A percentile compares a stretch with the other conserved stretches of the same genome.
Evolutionary conservation across 1,140 invertebrate genomes (phyloP).

Genomic region (Drosophila equinoxialis): DNA sequence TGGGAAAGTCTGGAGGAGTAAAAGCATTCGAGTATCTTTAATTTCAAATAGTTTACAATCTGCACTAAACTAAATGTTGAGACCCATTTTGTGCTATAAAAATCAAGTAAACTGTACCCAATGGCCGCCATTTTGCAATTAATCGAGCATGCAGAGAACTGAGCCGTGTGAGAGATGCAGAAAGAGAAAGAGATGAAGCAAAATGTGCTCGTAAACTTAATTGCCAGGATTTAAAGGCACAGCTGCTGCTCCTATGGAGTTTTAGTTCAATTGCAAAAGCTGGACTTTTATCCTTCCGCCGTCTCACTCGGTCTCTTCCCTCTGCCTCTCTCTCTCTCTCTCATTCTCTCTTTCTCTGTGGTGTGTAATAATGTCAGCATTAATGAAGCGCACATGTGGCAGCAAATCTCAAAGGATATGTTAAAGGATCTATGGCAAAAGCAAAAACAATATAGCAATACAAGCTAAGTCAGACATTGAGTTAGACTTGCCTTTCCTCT

Average conservation of each 20-base stretch:
- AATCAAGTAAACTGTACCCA: constrained; percentile 12
- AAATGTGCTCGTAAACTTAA: constrained; percentile 14
- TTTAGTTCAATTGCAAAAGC: constrained; percentile 14
- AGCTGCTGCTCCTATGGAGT: constrained; percentile 10
- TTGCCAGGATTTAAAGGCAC: constrained; percentile 6
- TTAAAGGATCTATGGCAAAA: constrained; percentile 46
- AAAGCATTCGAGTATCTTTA: neutral
- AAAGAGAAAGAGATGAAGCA: neutral
- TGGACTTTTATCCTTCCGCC: constrained; percentile 28
- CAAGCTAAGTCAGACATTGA: constrained; percentile 47
- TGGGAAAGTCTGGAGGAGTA: neutral
- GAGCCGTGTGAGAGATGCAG: neutral
- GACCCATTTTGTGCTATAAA: neutral
- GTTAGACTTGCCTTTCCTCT: constrained; percentile 14
- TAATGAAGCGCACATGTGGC: constrained; percentile 13
- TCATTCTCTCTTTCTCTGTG: neutral
- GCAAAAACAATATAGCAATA: constrained; percentile 67
- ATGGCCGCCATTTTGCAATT: constrained; percentile 13
- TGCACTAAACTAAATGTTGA: constrained; percentile 14
- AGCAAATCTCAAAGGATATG: constrained; percentile 12
- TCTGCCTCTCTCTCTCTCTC: neutral
- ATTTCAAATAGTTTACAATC: constrained; percentile 12
- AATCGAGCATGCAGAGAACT: constrained; percentile 1
- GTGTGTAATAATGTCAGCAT: constrained; percentile 7
- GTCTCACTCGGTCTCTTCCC: constrained; percentile 34